Base-by-base conservation (phyloP, 2,113 vertebrate species). In the Arenaria interpres region DNA sequence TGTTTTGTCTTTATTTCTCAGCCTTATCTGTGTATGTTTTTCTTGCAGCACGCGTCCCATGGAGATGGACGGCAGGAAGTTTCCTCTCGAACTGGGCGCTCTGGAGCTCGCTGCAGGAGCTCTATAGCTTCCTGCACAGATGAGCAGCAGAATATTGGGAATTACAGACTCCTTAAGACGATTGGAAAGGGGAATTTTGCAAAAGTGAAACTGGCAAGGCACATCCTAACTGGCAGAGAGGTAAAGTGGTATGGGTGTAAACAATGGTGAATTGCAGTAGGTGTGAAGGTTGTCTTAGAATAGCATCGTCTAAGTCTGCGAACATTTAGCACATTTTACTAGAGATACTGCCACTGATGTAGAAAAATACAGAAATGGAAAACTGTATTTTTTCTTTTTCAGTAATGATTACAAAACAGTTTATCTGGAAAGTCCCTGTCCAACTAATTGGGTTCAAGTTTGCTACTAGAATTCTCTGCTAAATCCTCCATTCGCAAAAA, bases 161-260 rank as follows among this genome's bases (percentile, higher is more conserved):
- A 99, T 98, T 99, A 99, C 98, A 98, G 99, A 85, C 99, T 99
- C 88, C 98, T 99, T 67, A 99, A 99, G 97, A 99, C 99, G 10
- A 99, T 99, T 85, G 99, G 99, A 91, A 99, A 99, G 97, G 99
- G 99, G 85, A 99, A 99, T 97, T 99, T 99, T 89, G 99, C 99
- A 94, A 99, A 99, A 98, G 99, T 99, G 92, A 99, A 99, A 69
- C 98, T 99, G 97, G 99, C 99, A 71, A 98, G 99, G 82, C 99
- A 99, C 96, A 99, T 99, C 97, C 99, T 99, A 67, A 99, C 99
- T 45, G 99, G 99, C 98, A 98, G 99, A 99, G 99, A 99, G 99
- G 99, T 99, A 98, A 99, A 97, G 67, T 66, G 23, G 5, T 59
- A 23, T 51, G 73, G 32, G 6, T 48, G 23, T 92, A 88, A 93